These are phyloP conservation scores for Macrostomum lignano DNA, from an alignment of 1,140 invertebrate species.

Conservation along the genomic window DNA sequence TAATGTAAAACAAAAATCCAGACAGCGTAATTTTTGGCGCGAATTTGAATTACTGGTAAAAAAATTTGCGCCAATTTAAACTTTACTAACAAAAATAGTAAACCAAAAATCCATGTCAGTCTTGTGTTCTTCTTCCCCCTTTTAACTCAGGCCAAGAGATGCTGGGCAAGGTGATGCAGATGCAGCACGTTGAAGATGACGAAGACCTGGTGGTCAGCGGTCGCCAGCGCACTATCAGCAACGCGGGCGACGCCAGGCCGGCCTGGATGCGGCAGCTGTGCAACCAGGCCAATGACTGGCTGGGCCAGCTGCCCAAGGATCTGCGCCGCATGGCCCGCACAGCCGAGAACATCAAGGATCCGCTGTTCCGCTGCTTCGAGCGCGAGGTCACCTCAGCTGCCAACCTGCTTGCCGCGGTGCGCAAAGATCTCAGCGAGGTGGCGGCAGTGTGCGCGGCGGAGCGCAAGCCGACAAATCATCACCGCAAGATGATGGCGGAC, in stretches of 20 bases:
- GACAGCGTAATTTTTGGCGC: no score
- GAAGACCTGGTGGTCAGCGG: slow-evolving; percentile 2
- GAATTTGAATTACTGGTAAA: no score
- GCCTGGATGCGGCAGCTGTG: slow-evolving; percentile 88
- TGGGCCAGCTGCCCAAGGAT: slow-evolving; percentile 56
- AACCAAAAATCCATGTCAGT: no score
- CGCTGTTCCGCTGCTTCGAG: slow-evolving; percentile 86
- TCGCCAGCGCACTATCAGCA: neutral
- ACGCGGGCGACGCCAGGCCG: slow-evolving; percentile 50
- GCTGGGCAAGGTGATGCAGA: slow-evolving; percentile 6
- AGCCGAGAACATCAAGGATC: slow-evolving; percentile 40
- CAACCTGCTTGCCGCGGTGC: slow-evolving; percentile 52
- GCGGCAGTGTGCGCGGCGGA: slow-evolving; percentile 46
- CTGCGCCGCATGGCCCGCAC: slow-evolving; percentile 32
- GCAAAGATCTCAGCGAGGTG: slow-evolving; percentile 28
- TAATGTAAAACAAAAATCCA: no score
- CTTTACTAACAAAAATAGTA: no score
- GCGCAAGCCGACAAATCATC: slow-evolving; percentile 95
- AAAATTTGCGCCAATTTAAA: no score
- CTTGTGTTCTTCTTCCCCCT: no score
- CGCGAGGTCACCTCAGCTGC: slow-evolving; percentile 72
- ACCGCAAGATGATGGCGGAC: slow-evolving; percentile 65
- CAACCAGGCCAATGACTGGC: slow-evolving; percentile 64
- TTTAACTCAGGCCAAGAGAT: no score
- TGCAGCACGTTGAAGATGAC: slow-evolving; percentile 7